phyloP scores from a whole-genome alignment of 2,888 invertebrate species.

The Eupithecia centaureata region DNA sequence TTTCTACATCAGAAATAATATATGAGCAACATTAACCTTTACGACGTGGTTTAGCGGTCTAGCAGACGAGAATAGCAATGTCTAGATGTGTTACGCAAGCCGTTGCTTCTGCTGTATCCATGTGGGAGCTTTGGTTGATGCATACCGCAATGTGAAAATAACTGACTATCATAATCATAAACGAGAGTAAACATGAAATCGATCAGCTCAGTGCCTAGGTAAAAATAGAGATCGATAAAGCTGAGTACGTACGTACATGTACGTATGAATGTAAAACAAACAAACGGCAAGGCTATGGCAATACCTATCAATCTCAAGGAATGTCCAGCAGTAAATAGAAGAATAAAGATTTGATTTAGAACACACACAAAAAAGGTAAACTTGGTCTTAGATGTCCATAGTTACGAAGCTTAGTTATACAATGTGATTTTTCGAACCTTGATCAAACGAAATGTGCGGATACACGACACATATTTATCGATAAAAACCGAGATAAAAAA shows the following conservation, averaged over 20 bases:
- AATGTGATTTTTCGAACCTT: too few relatives aligned
- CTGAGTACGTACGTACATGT: too few relatives aligned
- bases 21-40: neutral
- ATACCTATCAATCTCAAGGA: neutral
- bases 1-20: neutral
- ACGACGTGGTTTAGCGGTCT: neutral
- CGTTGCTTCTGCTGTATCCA: neutral
- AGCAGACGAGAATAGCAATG: neutral
- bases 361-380: too few relatives aligned
- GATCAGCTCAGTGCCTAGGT: neutral
- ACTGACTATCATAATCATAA: slow-evolving; percentile 16
- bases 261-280: neutral
- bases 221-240: neutral
- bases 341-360: too few relatives aligned
- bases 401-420: too few relatives aligned
- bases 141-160: slow-evolving; percentile 7
- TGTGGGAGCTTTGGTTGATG: slow-evolving; percentile 4
- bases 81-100: neutral
- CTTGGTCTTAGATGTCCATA: too few relatives aligned
- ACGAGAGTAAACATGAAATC: slow-evolving; percentile 9
- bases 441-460: too few relatives aligned
- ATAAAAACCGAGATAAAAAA: too few relatives aligned
- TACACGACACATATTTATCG: too few relatives aligned
- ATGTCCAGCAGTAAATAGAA: too few relatives aligned
- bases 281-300: neutral